phyloP scores from a whole-genome alignment of 2,113 vertebrate genomes.

The Galbula dea region DNA sequence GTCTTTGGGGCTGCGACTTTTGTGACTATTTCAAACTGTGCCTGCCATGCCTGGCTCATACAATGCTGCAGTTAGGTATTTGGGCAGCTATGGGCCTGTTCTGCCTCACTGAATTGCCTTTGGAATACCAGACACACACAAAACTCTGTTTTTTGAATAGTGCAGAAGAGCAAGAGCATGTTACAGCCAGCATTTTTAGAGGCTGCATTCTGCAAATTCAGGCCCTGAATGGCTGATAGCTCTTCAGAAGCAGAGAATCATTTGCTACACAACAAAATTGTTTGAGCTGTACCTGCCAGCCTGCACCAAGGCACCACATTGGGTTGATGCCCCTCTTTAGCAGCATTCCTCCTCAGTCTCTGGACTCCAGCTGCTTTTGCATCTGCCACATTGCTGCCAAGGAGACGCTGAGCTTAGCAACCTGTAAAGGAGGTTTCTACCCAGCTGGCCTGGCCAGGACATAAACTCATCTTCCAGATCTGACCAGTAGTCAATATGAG shows the following conservation, averaged over 20 bases:
- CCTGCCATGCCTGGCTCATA: neutral
- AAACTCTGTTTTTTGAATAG: neutral
- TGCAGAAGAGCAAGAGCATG: neutral
- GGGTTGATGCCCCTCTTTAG: neutral
- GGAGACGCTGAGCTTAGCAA: neutral
- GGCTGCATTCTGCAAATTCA: neutral
- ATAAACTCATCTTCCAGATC: neutral
- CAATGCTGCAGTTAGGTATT: fast-evolving
- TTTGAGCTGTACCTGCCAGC: fast-evolving
- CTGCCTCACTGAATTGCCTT: neutral
- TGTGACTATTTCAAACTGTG: neutral
- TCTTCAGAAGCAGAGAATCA: neutral
- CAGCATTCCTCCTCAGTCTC: neutral
- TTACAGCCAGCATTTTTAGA: neutral
- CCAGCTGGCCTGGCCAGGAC: neutral
- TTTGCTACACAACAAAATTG: neutral
- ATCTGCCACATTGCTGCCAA: neutral
- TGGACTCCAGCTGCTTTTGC: neutral
- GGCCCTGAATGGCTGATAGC: neutral
- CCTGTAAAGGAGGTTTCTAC: neutral
- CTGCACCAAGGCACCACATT: fast-evolving
- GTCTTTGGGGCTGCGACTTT: neutral
- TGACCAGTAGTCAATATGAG: neutral
- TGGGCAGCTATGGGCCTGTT: too few species aligned
- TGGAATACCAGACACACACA: neutral